Evolutionary conservation across 1,140 invertebrate genomes (phyloP).

Genomic region (Heliconius congener): DNA sequence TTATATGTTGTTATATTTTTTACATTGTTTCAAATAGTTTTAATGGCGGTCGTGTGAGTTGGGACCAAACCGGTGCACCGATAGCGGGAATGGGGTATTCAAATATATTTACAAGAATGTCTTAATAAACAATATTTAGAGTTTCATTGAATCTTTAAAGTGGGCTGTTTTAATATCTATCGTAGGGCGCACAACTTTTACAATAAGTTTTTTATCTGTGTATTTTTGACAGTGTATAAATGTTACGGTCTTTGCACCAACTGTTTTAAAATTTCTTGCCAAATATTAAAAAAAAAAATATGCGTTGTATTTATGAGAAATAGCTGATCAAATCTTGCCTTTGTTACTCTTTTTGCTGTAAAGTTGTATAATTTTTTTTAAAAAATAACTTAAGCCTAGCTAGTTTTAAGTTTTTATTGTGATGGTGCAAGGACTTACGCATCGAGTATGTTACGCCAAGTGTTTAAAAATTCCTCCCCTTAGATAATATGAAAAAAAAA

Average conservation of each 20-base stretch:
- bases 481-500: conserved; percentile 11
- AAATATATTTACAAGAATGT: conserved; percentile 52
- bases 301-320: conserved; percentile 18
- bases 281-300: conserved; percentile 31
- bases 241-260: conserved; percentile 42
- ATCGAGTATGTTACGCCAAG: conserved; percentile 21
- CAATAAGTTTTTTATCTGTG: conserved; percentile 45
- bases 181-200: conserved; percentile 50
- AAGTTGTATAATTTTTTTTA: conserved; percentile 15
- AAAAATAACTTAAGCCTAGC: conserved; percentile 19
- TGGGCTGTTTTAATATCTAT: conserved; percentile 67
- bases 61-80: conserved; percentile 79
- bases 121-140: conserved; percentile 39
- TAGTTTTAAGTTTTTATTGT: conserved; percentile 29
- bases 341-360: conserved; percentile 1
- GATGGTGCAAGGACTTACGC: conserved; percentile 34
- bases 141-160: conserved; percentile 38
- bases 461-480: conserved; percentile 14
- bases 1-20: conserved; percentile 56
- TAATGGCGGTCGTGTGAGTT: conserved; percentile 50
- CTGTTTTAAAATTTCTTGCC: conserved; percentile 36
- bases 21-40: conserved; percentile 48
- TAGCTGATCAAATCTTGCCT: conserved; percentile 25
- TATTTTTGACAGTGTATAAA: conserved; percentile 41
- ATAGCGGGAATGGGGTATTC: conserved; percentile 59